Evolutionary conservation across 2,113 vertebrate genomes (phyloP), one percentile per base, ranked within the genome.

Genomic region (Apistogramma diplotaenia): DNA sequence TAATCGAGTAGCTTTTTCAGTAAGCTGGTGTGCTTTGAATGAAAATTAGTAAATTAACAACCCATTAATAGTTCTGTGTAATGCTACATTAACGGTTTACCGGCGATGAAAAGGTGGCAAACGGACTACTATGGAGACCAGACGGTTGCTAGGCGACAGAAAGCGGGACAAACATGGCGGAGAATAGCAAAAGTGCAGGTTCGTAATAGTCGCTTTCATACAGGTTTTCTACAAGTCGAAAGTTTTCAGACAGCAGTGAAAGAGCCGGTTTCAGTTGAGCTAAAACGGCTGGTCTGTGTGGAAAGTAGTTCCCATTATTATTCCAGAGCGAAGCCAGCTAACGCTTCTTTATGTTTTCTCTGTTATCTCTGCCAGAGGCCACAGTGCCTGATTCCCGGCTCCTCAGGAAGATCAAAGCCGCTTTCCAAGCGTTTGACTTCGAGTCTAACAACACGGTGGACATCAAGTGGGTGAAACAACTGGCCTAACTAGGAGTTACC

Each of bases 351-450:
- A 10, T 31, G 11, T 19, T 4, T 3, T 54, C 18, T 10, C 6
- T 21, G 10, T 59, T 23, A n/a, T 76, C 23, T 84, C 13, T 61
- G 27, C 46, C 92, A 99, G 97, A 95, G 75, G 3, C 2, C 0
- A 0, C 31, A 5, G 40, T 94, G 80, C 87, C 94, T 83, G 95
- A 96, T n/a, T 74, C 95, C 51, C 94, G 97, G 43, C 0, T 70
- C 25, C 25, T 70, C 55, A 96, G 94, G 91, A 97, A 93, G 90
- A 95, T 99, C 85, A 95, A 37, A 58, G 93, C 95, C 2, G 96
- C 97, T 35, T 99, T 99, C 95, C 93, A 97, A 73, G 94, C 96
- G 6, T 99, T 99, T 95, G 98, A 99, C 92, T 95, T 95, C 25
- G 94, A 97, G 61, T 80, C 76, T 1, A 96, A 96, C 93, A 95